Base-by-base conservation (phyloP, 2,888 invertebrate genomes). In the Scaptodrosophila latifasciaeformis region DNA sequence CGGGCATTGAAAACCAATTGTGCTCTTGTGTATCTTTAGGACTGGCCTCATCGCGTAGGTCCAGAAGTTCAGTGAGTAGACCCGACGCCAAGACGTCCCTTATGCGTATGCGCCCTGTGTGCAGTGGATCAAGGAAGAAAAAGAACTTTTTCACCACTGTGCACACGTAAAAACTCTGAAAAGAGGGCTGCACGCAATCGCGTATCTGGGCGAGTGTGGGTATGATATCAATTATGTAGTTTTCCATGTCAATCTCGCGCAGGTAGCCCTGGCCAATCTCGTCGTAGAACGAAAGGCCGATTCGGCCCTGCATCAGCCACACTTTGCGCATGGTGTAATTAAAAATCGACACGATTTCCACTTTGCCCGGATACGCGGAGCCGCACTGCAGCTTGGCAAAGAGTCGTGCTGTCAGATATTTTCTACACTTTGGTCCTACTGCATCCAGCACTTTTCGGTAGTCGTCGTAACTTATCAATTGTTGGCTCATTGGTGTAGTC, bases 301-400 rank as follows among this genome's bases (percentile, higher is more conserved):
- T 96, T 81, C 97, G 89, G 0, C 97, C 97, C 87, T 98, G 97
- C 81, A 96, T 94, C 42, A 96, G 87, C 97, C 97, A 98, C 5
- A 96, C 95, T 82, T 97, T 93, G 10, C 96, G 89, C 96, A 97
- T 96, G 0, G 96, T 93, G 82, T 97, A 98, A 86, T 97, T 97
- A 86, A 97, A 97, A 56, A 98, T 89, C 0, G 95, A 93, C 85
- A 93, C 93, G 13, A 96, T 95, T 15, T 95, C 92, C 24, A 98
- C 93, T 53, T 94, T 89, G n/a, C 70, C 96, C 1, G 87, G 81
- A 71, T 93, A 92, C 0, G 93, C 91, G 82, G 97, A 97, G 0
- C 92, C 91, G 56, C 94, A 93, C 82, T 95, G 93, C 2, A 98
- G 88, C 62, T 96, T 94, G 1, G 95, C 94, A 85, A 96, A 98